Conservation (phyloP, 2,797 vertebrate genomes). For the Chromis chromis region DNA sequence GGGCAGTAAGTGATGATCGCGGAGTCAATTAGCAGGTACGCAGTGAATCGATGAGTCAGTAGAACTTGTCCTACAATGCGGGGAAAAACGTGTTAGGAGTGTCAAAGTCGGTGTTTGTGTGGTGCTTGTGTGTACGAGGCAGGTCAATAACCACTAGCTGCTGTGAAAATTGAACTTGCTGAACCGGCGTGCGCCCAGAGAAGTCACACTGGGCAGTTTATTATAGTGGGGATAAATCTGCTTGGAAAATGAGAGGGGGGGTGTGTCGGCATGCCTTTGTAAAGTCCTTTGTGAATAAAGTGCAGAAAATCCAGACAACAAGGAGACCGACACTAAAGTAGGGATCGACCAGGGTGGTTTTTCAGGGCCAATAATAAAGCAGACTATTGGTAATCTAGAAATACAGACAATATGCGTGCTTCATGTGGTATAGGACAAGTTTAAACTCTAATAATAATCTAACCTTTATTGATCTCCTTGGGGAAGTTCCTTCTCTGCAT, state of each 20-base stretch:
- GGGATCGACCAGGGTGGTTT: too few species aligned
- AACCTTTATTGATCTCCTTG: too few species aligned
- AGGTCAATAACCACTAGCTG: background rate
- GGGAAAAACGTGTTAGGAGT: conserved; percentile 25
- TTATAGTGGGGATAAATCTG: background rate
- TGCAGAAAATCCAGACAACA: too few species aligned
- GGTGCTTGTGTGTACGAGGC: background rate
- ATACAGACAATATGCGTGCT: too few species aligned
- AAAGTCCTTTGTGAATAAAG: too few species aligned
- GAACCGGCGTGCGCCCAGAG: background rate
- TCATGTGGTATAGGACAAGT: too few species aligned
- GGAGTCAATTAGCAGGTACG: conserved; percentile 39
- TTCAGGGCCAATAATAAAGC: too few species aligned
- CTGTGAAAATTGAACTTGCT: conserved; percentile 1
- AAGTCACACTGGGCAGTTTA: background rate
- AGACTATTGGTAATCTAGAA: too few species aligned
- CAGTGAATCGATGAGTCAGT: conserved; percentile 10
- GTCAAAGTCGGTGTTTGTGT: background rate
- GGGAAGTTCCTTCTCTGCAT: too few species aligned
- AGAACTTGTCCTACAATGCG: conserved; percentile 24
- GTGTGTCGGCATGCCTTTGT: background rate
- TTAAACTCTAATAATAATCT: too few species aligned
- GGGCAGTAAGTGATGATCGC: conserved; percentile 18
- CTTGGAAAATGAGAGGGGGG: background rate
- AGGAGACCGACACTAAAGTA: background rate